Evolutionary conservation across 2,888 invertebrate genomes (phyloP).

Genomic region (Epiblema foenella): DNA sequence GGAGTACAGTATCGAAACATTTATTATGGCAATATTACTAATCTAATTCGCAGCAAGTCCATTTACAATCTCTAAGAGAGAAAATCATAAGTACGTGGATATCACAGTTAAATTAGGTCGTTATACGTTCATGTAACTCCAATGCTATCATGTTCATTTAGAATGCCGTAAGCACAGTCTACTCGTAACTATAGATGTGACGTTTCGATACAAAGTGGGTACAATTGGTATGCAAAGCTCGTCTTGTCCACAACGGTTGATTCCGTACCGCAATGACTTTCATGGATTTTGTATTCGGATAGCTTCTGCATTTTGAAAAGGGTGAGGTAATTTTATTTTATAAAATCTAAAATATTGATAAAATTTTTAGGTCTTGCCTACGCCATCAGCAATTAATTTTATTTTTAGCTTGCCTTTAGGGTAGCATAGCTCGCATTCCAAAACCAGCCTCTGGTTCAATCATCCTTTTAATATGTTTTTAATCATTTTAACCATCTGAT

Average conservation of each 20-base stretch:
- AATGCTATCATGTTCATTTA: not conserved
- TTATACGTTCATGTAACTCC: not conserved
- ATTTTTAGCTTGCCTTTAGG: too few species aligned
- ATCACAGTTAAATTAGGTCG: not conserved
- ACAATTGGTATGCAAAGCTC: conserved; percentile 41
- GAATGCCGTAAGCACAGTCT: conserved; percentile 3
- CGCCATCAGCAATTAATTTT: too few species aligned
- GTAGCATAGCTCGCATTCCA: too few species aligned
- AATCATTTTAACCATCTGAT: too few species aligned
- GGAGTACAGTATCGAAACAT: conserved; percentile 8
- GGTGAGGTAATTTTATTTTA: conserved; percentile 10
- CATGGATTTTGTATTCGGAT: conserved; percentile 36
- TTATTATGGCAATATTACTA: conserved; percentile 33
- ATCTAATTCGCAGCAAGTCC: conserved; percentile 33
- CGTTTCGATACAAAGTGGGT: not conserved
- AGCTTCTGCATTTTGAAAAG: conserved; percentile 29
- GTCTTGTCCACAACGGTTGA: conserved; percentile 39
- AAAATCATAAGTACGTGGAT: not conserved
- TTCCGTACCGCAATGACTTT: conserved; percentile 34
- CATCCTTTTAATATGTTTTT: too few species aligned
- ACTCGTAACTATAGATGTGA: not conserved
- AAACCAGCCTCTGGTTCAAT: too few species aligned
- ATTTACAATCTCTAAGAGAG: not conserved
- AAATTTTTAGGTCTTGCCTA: not conserved
- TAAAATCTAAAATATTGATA: conserved; percentile 12